A percentile compares a stretch with the other conserved stretches of the same genome.
Evolutionary conservation across 2,113 vertebrate species (phyloP).

Genomic region (Megaceryle torquata): DNA sequence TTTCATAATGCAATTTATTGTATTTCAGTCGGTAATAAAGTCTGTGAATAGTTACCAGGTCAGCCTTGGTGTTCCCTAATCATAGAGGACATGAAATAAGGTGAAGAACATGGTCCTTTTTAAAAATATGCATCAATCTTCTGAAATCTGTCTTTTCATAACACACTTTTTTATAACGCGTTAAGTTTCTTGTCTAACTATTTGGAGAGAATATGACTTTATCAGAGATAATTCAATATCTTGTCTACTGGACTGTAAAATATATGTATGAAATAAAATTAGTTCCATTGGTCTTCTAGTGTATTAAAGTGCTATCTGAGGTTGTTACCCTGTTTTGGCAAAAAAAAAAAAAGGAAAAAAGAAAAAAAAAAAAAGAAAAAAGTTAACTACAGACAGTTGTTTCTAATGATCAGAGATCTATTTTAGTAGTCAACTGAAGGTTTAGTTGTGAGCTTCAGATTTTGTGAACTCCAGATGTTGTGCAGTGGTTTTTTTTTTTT

Average conservation of each 20-base stretch:
- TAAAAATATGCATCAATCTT: slow-evolving; percentile 55
- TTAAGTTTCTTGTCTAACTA: slow-evolving; percentile 73
- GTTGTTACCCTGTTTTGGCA: slow-evolving; percentile 87
- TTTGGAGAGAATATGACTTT: slow-evolving; percentile 90
- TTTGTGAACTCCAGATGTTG: slow-evolving; percentile 96
- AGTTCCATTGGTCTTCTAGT: slow-evolving; percentile 92
- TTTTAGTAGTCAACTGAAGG: slow-evolving; percentile 98
- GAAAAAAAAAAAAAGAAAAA: slow-evolving; percentile 73
- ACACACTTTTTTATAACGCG: slow-evolving; percentile 68
- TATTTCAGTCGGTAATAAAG: slow-evolving; percentile 43
- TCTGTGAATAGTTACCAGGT: slow-evolving; percentile 57
- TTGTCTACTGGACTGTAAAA: slow-evolving; percentile 88
- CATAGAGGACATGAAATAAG: background rate
- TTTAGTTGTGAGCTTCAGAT: slow-evolving; percentile 98
- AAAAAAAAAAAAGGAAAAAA: slow-evolving; percentile 74
- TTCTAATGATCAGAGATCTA: slow-evolving; percentile 98
- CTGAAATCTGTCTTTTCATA: slow-evolving; percentile 69
- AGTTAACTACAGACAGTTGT: slow-evolving; percentile 85
- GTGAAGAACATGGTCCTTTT: slow-evolving; percentile 19
- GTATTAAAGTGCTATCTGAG: slow-evolving; percentile 94
- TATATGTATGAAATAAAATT: slow-evolving; percentile 90
- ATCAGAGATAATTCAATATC: slow-evolving; percentile 81
- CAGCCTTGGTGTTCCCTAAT: slow-evolving; percentile 46
- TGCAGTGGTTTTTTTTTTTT: slow-evolving; percentile 83
- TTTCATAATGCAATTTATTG: slow-evolving; percentile 38